Conservation (phyloP, 1,140 invertebrate genomes). For the Brachionus rubens region DNA sequence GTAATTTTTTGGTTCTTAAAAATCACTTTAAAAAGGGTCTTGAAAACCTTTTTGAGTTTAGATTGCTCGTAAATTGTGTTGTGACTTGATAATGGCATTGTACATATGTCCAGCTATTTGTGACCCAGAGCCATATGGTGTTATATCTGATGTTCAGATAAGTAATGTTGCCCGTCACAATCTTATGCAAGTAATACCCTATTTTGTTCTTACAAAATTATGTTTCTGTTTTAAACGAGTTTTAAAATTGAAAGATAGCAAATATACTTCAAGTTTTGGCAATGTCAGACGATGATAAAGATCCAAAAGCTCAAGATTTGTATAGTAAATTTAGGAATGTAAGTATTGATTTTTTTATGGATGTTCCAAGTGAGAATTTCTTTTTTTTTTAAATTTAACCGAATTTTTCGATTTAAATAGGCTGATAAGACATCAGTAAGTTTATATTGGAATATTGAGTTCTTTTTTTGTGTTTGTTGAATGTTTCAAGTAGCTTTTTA, state of each 20-base stretch:
- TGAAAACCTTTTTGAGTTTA: neutral
- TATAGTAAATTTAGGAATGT: conserved; percentile 73
- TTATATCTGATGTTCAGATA: conserved; percentile 82
- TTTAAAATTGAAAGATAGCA: conserved; percentile 60
- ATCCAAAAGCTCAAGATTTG: conserved; percentile 70
- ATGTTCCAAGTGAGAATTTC: no score
- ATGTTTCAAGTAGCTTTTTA: no score
- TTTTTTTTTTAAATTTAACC: no score
- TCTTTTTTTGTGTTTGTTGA: neutral
- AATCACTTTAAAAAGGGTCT: neutral
- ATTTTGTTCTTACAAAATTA: conserved; percentile 2
- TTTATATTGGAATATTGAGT: neutral
- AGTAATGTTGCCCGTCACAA: conserved; percentile 84
- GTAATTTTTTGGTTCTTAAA: conserved; percentile 63
- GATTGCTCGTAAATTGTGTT: conserved; percentile 67
- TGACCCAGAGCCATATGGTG: conserved; percentile 91
- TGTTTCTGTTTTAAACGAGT: conserved; percentile 48
- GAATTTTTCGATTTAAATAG: neutral
- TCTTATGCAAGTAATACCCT: conserved; percentile 75
- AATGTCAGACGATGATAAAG: conserved; percentile 74
- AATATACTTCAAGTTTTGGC: conserved; percentile 87
- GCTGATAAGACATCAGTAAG: conserved; percentile 20
- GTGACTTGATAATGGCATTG: conserved; percentile 84
- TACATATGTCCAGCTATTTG: conserved; percentile 94
- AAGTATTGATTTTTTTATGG: conserved; percentile 46